Evolutionary conservation across 2,797 vertebrate genomes (phyloP).

Genomic region (Eutrigla gurnardus): DNA sequence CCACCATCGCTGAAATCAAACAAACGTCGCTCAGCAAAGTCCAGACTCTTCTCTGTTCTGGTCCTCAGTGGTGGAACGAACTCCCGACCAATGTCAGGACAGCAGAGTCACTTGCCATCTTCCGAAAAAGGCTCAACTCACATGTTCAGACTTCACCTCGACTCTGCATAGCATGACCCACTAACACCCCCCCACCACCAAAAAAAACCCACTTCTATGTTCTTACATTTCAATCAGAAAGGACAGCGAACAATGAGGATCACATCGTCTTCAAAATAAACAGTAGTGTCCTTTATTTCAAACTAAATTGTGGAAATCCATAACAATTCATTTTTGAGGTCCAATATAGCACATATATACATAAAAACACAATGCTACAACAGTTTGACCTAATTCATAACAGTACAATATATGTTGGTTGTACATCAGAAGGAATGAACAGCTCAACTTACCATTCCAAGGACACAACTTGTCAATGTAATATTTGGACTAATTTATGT

Average conservation of each 20-base stretch:
- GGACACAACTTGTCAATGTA: conserved; percentile 33
- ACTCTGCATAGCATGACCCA: no score
- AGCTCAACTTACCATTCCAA: conserved; percentile 39
- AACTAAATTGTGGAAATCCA: conserved; percentile 75
- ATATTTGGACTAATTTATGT: conserved; percentile 49
- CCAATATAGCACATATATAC: conserved; percentile 79
- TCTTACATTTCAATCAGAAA: background rate
- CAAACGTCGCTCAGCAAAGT: no score
- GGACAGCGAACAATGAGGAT: conserved; percentile 15
- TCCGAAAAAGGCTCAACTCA: no score
- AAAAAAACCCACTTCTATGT: no score
- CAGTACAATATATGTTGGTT: conserved; percentile 39
- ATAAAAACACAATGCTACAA: conserved; percentile 78
- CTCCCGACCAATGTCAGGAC: no score
- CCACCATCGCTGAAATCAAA: no score
- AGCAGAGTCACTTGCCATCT: no score
- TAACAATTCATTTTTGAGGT: conserved; percentile 72
- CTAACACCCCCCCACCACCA: no score
- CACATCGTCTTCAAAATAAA: conserved; percentile 65
- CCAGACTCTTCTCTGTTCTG: no score
- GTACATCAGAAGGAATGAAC: conserved; percentile 41
- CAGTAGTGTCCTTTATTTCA: conserved; percentile 79
- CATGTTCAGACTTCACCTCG: no score
- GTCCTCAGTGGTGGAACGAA: no score
- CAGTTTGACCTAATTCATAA: conserved; percentile 61